These are phyloP conservation scores for Halcyon malimbica DNA, from an alignment of 2,113 vertebrate species.

Conservation along the genomic window DNA sequence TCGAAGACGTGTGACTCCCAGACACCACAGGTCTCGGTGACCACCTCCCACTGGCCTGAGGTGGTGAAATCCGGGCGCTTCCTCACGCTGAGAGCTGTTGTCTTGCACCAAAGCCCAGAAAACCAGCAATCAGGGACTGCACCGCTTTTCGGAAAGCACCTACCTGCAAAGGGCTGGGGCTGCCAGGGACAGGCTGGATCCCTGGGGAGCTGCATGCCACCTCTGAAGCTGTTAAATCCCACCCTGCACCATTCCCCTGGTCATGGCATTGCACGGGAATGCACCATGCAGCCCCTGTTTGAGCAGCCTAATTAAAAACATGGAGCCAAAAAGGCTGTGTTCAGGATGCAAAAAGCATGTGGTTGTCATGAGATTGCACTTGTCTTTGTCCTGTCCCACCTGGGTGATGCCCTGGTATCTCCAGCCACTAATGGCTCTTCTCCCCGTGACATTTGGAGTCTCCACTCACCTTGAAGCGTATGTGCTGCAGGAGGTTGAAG, in stretches of 20 bases:
- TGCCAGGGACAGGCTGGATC: rapidly evolving
- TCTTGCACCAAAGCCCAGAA: conserved; percentile 73
- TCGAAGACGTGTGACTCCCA: conserved; percentile 79
- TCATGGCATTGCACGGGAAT: not conserved
- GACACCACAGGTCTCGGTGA: conserved; percentile 67
- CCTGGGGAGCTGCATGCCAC: not conserved
- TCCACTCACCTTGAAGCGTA: conserved; percentile 82
- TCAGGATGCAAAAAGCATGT: rapidly evolving
- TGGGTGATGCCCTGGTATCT: not conserved
- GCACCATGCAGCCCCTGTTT: not conserved
- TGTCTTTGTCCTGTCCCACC: rapidly evolving
- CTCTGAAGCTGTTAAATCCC: not conserved
- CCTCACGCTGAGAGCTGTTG: conserved; percentile 76
- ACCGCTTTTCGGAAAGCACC: rapidly evolving
- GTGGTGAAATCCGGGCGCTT: conserved; percentile 76
- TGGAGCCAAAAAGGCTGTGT: rapidly evolving
- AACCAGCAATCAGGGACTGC: not conserved
- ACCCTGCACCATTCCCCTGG: not conserved
- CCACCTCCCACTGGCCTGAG: conserved; percentile 90
- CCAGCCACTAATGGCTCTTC: not conserved
- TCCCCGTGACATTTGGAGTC: rapidly evolving
- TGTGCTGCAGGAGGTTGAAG: conserved; percentile 82
- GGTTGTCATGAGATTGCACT: rapidly evolving
- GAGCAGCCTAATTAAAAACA: not conserved
- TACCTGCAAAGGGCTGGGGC: not conserved